These are phyloP conservation scores for Haemorhous mexicanus DNA, from an alignment of 2,113 vertebrate species.

Conservation along the genomic window DNA sequence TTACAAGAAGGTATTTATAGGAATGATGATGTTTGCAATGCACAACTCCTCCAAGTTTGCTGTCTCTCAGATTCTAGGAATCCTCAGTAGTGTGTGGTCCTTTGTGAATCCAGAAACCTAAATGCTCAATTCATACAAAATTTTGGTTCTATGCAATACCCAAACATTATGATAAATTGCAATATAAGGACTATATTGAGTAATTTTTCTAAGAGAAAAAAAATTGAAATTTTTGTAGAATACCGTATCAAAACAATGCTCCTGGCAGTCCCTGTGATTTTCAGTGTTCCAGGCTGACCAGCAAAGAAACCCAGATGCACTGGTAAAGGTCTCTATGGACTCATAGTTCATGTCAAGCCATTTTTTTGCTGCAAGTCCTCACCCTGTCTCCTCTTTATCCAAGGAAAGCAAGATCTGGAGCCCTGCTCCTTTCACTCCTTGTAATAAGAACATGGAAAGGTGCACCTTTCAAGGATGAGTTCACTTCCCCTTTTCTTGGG, in stretches of 20 bases:
- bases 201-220: not conserved
- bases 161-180: not conserved
- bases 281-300: not conserved
- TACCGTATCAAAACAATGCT: not conserved
- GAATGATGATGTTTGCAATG: not conserved
- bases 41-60: not conserved
- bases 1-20: not conserved
- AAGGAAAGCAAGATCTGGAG: not conserved
- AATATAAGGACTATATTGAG: not conserved
- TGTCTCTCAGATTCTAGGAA: not conserved
- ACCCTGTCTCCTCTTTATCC: not conserved
- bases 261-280: not conserved
- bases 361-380: not conserved
- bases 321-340: not conserved
- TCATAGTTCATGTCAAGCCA: not conserved
- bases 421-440: not conserved
- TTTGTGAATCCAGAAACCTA: not conserved
- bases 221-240: not conserved
- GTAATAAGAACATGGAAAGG: not conserved
- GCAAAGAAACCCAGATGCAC: not conserved
- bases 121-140: not conserved
- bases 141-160: not conserved
- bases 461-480: not conserved
- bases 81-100: rapidly evolving
- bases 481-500: not conserved